A percentile compares a stretch with the other conserved stretches of the same genome.
These are phyloP conservation scores for Epinephelus cyanopodus DNA, from an alignment of 2,113 vertebrate species.

Conservation along the genomic window DNA sequence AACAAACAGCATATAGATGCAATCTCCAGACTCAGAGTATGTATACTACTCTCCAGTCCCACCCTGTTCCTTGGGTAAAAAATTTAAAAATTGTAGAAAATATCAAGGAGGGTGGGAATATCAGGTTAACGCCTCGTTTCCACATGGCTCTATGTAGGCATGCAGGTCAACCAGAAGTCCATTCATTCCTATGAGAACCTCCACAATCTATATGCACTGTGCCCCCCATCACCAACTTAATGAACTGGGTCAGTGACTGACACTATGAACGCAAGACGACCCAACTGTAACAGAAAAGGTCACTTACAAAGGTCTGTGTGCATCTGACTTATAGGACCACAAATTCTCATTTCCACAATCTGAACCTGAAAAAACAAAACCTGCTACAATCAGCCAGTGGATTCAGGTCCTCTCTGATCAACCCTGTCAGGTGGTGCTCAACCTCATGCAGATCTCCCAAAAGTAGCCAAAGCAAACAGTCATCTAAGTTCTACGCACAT, in stretches of 20 bases:
- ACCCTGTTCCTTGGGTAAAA: background rate
- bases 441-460: background rate
- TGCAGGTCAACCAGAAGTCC: too few species aligned
- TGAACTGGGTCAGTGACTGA: background rate
- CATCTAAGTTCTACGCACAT: background rate
- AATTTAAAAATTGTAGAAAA: background rate
- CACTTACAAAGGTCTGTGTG: background rate
- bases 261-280: background rate
- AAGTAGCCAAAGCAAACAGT: background rate
- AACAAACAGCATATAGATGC: too few species aligned
- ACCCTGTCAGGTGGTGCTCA: background rate
- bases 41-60: background rate
- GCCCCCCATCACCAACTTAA: background rate
- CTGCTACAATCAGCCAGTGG: too few species aligned
- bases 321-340: background rate
- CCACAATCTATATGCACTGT: too few species aligned
- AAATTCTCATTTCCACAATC: background rate
- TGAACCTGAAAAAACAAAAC: background rate
- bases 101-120: too few species aligned
- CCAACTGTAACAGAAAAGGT: conserved; percentile 21
- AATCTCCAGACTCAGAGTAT: too few species aligned
- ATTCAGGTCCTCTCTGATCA: background rate
- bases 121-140: too few species aligned
- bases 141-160: too few species aligned
- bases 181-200: too few species aligned